Conservation (phyloP, 2,888 invertebrate genomes). For the Acanthosoma haemorrhoidale region DNA sequence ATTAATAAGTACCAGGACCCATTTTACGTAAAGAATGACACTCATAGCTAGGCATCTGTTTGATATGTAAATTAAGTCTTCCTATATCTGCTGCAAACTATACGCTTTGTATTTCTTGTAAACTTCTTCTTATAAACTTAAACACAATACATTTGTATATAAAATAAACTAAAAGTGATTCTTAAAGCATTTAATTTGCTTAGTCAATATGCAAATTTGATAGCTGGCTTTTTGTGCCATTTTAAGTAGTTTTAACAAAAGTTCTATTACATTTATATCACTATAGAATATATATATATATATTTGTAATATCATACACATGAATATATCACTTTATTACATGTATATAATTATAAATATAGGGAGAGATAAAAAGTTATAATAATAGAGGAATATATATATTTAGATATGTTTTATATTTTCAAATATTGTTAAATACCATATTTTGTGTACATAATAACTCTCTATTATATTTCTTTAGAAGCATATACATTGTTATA, state of each 20-base stretch:
- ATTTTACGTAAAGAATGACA: neutral
- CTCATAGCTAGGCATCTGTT: neutral
- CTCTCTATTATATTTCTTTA: neutral
- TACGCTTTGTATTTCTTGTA: slow-evolving; percentile 36
- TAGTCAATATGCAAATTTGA: neutral
- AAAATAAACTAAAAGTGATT: neutral
- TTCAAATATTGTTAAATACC: neutral
- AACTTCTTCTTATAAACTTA: neutral
- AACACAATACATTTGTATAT: neutral
- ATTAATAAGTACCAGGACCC: neutral
- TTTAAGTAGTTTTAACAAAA: neutral
- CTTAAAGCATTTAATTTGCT: neutral
- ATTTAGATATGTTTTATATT: slow-evolving; percentile 5
- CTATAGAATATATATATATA: slow-evolving; percentile 12
- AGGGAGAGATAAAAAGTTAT: neutral
- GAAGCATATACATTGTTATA: too few species aligned
- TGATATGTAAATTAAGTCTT: slow-evolving; percentile 31
- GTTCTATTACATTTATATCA: neutral
- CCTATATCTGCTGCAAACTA: slow-evolving; percentile 37
- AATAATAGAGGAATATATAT: neutral
- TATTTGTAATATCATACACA: slow-evolving; percentile 1
- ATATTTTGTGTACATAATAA: neutral
- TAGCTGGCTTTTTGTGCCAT: slow-evolving; percentile 16
- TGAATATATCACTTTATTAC: neutral
- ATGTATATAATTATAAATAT: neutral